Evolutionary conservation across 2,888 invertebrate species (phyloP).

Genomic region (Smittia aterrima): DNA sequence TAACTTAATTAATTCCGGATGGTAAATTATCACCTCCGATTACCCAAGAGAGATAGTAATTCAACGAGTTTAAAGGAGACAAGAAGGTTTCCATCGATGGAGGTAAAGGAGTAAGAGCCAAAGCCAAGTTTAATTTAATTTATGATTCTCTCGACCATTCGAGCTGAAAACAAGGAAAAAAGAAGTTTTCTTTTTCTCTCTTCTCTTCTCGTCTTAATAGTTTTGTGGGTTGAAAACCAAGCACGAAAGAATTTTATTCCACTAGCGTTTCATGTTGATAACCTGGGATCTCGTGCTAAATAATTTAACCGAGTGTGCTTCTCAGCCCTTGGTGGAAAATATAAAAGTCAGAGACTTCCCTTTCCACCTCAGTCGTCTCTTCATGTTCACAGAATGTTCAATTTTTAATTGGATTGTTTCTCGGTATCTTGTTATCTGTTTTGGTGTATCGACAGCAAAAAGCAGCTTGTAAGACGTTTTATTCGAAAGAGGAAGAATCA

Average conservation of each 20-base stretch:
- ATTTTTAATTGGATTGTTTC: conserved; percentile 41
- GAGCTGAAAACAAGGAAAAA: conserved; percentile 20
- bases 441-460: conserved; percentile 10
- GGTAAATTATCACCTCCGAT: conserved; percentile 32
- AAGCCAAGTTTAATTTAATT: conserved; percentile 40
- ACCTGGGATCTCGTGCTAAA: conserved; percentile 35
- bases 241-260: conserved; percentile 22
- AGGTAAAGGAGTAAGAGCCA: conserved; percentile 5
- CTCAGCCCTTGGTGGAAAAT: not conserved
- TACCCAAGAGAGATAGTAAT: not conserved
- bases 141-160: conserved; percentile 32
- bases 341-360: not conserved
- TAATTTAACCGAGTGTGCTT: conserved; percentile 26
- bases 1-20: conserved; percentile 36
- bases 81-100: conserved; percentile 21
- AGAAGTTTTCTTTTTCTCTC: too few relatives aligned
- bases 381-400: conserved; percentile 26
- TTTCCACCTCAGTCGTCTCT: not conserved
- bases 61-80: not conserved
- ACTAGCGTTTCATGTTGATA: conserved; percentile 36
- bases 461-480: conserved; percentile 9
- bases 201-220: not conserved
- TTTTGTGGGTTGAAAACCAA: conserved; percentile 12
- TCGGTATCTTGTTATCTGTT: not conserved
- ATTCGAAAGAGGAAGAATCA: not conserved